Conservation (phyloP, 1,140 invertebrate species). For the Homarus americanus region DNA sequence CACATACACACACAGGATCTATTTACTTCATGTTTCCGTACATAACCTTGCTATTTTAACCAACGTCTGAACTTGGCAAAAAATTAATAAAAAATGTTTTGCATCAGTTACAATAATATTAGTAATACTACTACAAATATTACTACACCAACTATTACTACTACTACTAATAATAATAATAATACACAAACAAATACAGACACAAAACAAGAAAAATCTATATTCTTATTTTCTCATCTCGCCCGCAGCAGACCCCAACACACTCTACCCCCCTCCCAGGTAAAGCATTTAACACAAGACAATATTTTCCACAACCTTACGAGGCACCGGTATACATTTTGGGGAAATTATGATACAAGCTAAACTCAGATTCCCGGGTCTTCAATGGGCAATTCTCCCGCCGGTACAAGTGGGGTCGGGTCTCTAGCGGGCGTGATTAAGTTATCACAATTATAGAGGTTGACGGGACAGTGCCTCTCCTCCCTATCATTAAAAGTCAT, state of each 20-base stretch:
- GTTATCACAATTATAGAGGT: constrained; percentile 36
- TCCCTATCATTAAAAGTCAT: constrained; percentile 56
- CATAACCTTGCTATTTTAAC: too few species aligned
- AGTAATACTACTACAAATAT: too few species aligned
- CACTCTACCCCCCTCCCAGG: too few species aligned
- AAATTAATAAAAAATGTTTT: too few species aligned
- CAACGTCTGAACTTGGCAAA: too few species aligned
- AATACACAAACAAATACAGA: constrained; percentile 29
- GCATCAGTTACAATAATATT: too few species aligned
- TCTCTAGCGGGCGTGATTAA: neutral
- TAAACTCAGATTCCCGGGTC: constrained; percentile 7
- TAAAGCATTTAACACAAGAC: neutral
- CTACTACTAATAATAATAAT: too few species aligned
- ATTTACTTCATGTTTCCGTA: too few species aligned
- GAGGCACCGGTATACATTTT: constrained; percentile 9
- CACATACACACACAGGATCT: neutral
- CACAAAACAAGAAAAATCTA: too few species aligned
- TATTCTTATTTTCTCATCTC: too few species aligned
- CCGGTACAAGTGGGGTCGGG: constrained; percentile 12
- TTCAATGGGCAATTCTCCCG: constrained; percentile 36
- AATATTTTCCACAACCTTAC: constrained; percentile 22
- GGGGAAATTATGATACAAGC: constrained; percentile 49
- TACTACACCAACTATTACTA: too few species aligned
- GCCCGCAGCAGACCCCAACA: too few species aligned
- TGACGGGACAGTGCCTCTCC: neutral